Percentiles rank a stretch among this genome's conserved stretches.
Evolutionary conservation across 2,888 invertebrate genomes (phyloP).

Genomic region (Bhutanitis thaidina): DNA sequence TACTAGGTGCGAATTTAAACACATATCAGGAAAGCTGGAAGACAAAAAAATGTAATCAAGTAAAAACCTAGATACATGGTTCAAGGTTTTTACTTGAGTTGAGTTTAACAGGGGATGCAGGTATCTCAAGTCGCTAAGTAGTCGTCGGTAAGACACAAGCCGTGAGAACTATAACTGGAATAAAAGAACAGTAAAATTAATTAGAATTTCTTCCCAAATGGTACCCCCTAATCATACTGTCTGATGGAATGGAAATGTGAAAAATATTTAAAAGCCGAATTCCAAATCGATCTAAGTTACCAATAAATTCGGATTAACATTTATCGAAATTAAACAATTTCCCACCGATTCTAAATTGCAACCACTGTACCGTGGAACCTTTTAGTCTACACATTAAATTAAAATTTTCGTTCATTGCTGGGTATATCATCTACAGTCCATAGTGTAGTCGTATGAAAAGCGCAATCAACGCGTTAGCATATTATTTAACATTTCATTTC

Average conservation of each 20-base stretch:
- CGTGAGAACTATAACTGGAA: too few species aligned
- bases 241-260: too few species aligned
- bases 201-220: neutral
- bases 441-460: neutral
- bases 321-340: conserved; percentile 29
- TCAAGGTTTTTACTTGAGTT: too few species aligned
- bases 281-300: conserved; percentile 1
- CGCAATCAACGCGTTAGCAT: neutral
- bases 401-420: neutral
- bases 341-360: conserved; percentile 43
- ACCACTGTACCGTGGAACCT: conserved; percentile 21
- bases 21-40: too few species aligned
- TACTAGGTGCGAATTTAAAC: too few species aligned
- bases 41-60: too few species aligned
- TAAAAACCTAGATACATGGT: too few species aligned
- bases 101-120: too few species aligned
- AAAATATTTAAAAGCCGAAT: neutral
- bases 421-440: neutral
- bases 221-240: neutral
- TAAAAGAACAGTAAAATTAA: too few species aligned
- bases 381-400: conserved; percentile 9
- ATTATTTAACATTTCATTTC: neutral
- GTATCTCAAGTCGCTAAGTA: too few species aligned
- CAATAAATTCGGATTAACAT: conserved; percentile 10
- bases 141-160: too few species aligned